Percentiles rank a stretch among this genome's conserved stretches.
Evolutionary conservation across 1,140 invertebrate species (phyloP).

Genomic region (Ptiloglossa arizonensis): DNA sequence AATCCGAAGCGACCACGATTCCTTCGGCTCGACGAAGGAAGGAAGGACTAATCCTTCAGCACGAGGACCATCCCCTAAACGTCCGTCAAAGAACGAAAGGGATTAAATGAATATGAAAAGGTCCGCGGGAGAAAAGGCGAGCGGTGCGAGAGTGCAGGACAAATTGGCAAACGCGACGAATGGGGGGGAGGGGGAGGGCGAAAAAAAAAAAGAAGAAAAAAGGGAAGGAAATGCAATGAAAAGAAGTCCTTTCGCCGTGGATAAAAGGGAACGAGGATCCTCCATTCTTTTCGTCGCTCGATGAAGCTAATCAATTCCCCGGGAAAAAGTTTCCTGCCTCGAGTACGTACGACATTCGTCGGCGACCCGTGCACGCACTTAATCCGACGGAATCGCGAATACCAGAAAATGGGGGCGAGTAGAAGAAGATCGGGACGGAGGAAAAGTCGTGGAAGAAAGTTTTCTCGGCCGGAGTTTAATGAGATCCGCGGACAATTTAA

Average conservation of each 20-base stretch:
- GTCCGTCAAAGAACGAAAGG: constrained; percentile 16
- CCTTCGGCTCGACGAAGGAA: neutral
- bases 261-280: constrained; percentile 22
- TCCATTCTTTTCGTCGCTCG: constrained; percentile 16
- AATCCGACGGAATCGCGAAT: neutral
- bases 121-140: neutral
- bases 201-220: neutral
- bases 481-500: constrained; percentile 50
- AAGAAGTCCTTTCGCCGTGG: neutral
- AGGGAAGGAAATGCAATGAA: no score
- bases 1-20: neutral
- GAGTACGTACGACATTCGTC: neutral
- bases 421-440: neutral
- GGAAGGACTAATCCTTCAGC: neutral
- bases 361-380: constrained; percentile 1
- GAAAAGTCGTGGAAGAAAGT: constrained; percentile 15
- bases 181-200: no score
- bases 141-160: constrained; percentile 25
- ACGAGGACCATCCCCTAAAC: neutral
- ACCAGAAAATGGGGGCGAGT: neutral
- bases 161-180: constrained; percentile 52
- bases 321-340: neutral
- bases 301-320: constrained; percentile 53
- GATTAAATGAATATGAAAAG: constrained; percentile 27
- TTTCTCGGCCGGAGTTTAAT: constrained; percentile 31